Evolutionary conservation across 2,113 vertebrate genomes (phyloP).

Genomic region (Microtus richardsoni): DNA sequence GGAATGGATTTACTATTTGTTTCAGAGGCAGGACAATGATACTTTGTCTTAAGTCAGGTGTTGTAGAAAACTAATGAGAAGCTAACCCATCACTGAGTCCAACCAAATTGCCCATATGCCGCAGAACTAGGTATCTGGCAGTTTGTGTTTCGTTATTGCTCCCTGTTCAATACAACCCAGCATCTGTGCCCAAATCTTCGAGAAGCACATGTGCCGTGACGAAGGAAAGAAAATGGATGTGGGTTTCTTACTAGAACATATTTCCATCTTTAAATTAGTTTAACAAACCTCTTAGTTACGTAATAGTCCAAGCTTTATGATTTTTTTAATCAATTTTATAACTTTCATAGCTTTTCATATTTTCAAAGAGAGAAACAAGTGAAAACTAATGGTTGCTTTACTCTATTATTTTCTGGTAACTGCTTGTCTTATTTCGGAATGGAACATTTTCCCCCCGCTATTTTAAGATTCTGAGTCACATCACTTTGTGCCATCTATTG

Average conservation of each 20-base stretch:
- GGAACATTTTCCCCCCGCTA: constrained; percentile 37
- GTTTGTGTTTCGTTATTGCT: background rate
- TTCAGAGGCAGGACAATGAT: background rate
- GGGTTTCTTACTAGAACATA: constrained; percentile 16
- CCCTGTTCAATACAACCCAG: background rate
- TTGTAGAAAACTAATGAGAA: constrained; percentile 16
- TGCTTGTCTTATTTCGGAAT: constrained; percentile 18
- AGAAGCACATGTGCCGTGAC: constrained; percentile 3
- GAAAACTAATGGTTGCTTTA: constrained; percentile 23
- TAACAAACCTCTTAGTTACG: background rate
- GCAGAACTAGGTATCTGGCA: background rate
- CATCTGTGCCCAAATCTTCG: background rate
- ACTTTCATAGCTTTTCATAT: background rate
- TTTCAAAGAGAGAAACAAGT: constrained; percentile 5
- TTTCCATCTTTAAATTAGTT: background rate
- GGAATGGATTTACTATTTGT: constrained; percentile 30
- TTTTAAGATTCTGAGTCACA: constrained; percentile 54
- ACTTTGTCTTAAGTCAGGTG: constrained; percentile 26
- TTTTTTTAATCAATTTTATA: background rate
- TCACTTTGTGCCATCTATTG: constrained; percentile 1
- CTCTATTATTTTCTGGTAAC: constrained; percentile 24
- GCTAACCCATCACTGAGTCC: constrained; percentile 30
- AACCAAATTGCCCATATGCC: background rate
- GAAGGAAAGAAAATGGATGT: constrained; percentile 18
- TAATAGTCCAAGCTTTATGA: constrained; percentile 6